Evolutionary conservation across 1,140 invertebrate genomes (phyloP), one percentile per base, ranked within the genome.

Genomic region (Cepaea nemoralis): DNA sequence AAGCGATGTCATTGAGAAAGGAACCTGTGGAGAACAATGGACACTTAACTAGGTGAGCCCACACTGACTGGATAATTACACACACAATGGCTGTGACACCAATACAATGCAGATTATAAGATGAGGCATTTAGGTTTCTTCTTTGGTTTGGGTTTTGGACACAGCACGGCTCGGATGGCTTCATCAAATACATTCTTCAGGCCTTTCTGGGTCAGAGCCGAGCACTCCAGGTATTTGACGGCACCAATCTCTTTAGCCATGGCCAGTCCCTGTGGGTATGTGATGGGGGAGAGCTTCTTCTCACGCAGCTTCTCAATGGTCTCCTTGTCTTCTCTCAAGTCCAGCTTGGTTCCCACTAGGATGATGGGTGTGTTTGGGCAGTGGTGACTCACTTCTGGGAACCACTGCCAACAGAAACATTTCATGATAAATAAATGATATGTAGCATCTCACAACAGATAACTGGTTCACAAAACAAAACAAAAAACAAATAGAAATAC

Each of bases 241-340:
- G 91, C 87, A 85, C 95, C 96, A 83, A 99, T 99, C 93, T 99
- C 98, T 93, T 99, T 99, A 31, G 97, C 96, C 97, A 99, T 99
- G 76, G 97, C 95, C 86, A 99, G 93, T 84, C 98, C 98, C 94
- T 93, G 97, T 86, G 97, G 97, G 93, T 99, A 98, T 84, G 97
- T 98, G 88, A 99, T 98, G 31, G 98, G 98, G 39, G 97, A 94
- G 69, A 99, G 93, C 92, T 99, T 99, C 92, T 99, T 98, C 90
- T 99, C 98, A 92, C 97, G 97, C 48, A 99, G 93, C 93, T 98
- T 98, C 88, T 99, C 98, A 86, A 99, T 96, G 35, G 98, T 99
- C 87, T 97, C 96, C 91, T 98, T 97, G 91, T 99, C 98, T 90
- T 99, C 98, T 88, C 98, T 94, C 74, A 99, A 93, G 94, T 99